Evolutionary conservation across 2,888 invertebrate genomes (phyloP), one percentile per base, ranked within the genome.

Genomic region (Melinopterus prodromus): DNA sequence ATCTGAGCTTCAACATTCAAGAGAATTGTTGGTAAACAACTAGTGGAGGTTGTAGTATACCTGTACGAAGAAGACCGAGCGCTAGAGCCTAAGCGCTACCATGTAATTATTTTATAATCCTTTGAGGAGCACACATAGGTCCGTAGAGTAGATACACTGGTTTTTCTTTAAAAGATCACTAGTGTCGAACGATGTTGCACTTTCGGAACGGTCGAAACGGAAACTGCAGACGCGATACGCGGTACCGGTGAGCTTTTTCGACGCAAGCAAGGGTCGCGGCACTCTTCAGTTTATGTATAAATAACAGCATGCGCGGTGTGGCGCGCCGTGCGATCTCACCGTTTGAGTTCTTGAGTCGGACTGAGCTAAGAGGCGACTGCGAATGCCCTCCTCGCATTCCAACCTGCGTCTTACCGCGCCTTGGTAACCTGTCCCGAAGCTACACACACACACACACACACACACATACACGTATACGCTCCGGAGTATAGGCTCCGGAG

Each of bases 301-400:
- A 35, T 38, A 76, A 76, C 12, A 69, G 37, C 37, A 36, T 38
- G 38, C 71, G 78, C 35, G 70, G 35, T 16, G 53, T 75, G 69
- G 79, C 80, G 80, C 80, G 80, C 74, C 77, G 72, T 16, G 77
- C 80, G 77, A 84, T 82, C 86, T 83, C 81, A 82, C 85, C 85
- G 85, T 83, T 84, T 86, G 85, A 85, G 84, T 85, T 86, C 87
- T 88, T 87, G 83, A 88, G 88, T 87, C 87, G 88, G 86, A 88
- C 88, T 88, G 86, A 88, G 85, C 81, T 26, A 84, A 86, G 85
- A 85, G 86, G 86, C 85, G 85, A 84, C 85, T 87, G 86, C 84
- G 85, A 86, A 86, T 87, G 86, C 87, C 87, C 88, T 88, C 89
- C 87, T 88, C 87, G 88, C 89, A 89, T 88, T 89, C 89, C 89